Evolutionary conservation across 1,140 invertebrate species (phyloP).

Genomic region (Nasonia longicornis): DNA sequence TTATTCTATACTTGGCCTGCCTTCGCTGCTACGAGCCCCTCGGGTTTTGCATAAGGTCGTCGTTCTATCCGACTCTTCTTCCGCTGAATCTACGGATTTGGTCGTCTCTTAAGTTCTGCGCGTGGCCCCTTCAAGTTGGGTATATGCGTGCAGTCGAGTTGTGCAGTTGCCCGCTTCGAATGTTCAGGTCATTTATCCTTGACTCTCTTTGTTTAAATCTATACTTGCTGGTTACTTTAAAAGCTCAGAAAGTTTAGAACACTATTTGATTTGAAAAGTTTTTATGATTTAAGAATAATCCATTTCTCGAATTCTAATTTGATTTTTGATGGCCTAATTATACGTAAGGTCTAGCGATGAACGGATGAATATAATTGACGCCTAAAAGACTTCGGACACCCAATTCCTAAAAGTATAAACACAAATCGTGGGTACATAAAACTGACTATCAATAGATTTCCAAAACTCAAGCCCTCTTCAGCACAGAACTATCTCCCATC

Average conservation of each 20-base stretch:
- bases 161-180: background rate
- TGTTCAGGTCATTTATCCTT: background rate
- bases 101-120: background rate
- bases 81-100: constrained; percentile 1
- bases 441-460: no score
- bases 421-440: no score
- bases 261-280: no score
- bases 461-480: no score
- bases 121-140: background rate
- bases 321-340: no score
- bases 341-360: no score
- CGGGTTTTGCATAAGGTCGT: constrained; percentile 24
- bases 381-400: no score
- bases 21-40: background rate
- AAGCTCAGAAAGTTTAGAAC: background rate
- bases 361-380: no score
- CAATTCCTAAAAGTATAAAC: no score
- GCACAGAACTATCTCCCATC: background rate
- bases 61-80: background rate
- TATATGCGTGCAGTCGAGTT: background rate
- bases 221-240: background rate
- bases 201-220: background rate
- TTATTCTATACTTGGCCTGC: constrained; percentile 34
- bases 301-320: no score
- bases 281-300: no score